A percentile compares a stretch with the other conserved stretches of the same genome.
Conservation (phyloP, 2,888 invertebrate genomes). For the Lasioglossum marginatum region DNA sequence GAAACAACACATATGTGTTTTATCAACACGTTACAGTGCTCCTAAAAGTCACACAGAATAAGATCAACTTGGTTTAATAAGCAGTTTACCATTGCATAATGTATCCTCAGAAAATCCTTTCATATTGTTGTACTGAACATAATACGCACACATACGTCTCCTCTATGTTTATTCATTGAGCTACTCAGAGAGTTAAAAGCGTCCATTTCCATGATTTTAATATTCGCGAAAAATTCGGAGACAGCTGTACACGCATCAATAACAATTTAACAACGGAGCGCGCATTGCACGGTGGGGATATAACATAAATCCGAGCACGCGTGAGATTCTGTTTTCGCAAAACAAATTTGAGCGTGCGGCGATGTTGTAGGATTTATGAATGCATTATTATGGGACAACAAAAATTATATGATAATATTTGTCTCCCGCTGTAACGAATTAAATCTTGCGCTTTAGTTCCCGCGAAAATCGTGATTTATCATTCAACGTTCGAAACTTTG, state of each 20-base stretch:
- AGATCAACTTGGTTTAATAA: neutral
- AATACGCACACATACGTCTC: no score
- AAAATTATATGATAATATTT: neutral
- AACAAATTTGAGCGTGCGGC: neutral
- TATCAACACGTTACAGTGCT: neutral
- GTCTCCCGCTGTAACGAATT: neutral
- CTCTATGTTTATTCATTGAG: conserved; percentile 16
- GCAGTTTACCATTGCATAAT: neutral
- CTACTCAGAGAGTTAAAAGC: conserved; percentile 31
- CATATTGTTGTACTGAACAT: neutral
- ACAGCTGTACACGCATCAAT: conserved; percentile 5
- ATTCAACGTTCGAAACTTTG: neutral
- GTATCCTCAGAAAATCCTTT: neutral
- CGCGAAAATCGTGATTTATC: neutral
- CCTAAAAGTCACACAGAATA: neutral
- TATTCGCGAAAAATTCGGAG: conserved; percentile 34
- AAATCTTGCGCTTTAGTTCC: neutral
- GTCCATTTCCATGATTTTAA: conserved; percentile 38
- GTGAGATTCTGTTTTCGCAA: neutral
- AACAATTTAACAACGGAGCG: conserved; percentile 9
- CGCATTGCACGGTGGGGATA: conserved; percentile 7
- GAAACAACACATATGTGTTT: neutral
- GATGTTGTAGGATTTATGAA: neutral
- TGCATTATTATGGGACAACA: neutral
- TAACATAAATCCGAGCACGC: neutral